Conservation (phyloP, 2,888 invertebrate genomes). For the Synergus umbraculus region DNA sequence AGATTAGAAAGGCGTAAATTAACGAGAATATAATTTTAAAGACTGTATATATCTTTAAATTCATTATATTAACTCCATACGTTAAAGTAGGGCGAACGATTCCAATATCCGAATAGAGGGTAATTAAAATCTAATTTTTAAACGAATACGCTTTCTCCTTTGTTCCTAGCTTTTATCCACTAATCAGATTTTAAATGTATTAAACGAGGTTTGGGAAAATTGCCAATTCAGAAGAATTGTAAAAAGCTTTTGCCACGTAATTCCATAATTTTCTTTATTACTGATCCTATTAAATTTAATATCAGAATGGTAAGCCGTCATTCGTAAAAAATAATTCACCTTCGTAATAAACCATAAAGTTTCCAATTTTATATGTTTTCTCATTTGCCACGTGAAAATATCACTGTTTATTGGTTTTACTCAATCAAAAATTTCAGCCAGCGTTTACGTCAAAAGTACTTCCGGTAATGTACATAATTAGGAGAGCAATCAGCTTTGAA, state of each 20-base stretch:
- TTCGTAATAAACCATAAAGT: too few relatives aligned
- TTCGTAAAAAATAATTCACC: not conserved
- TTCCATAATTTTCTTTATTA: too few relatives aligned
- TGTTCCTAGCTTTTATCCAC: not conserved
- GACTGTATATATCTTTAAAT: not conserved
- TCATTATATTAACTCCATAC: not conserved
- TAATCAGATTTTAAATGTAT: not conserved
- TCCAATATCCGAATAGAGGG: not conserved
- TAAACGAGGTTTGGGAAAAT: not conserved
- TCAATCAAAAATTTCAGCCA: conserved; percentile 1
- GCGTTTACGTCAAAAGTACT: conserved; percentile 25
- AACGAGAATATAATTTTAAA: not conserved
- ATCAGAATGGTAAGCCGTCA: not conserved
- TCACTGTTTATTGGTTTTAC: not conserved
- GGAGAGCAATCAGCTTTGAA: conserved; percentile 26
- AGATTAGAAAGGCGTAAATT: not conserved
- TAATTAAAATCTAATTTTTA: not conserved
- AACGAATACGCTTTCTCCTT: not conserved
- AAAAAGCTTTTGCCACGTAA: not conserved
- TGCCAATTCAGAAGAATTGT: not conserved
- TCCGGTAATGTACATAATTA: conserved; percentile 22
- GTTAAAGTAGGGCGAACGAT: not conserved
- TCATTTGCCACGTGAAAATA: not conserved
- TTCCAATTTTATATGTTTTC: not conserved
- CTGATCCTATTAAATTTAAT: too few relatives aligned